A percentile compares a stretch with the other conserved stretches of the same genome.
Evolutionary conservation across 2,888 invertebrate species (phyloP).

Genomic region (Esperia sulphurella): DNA sequence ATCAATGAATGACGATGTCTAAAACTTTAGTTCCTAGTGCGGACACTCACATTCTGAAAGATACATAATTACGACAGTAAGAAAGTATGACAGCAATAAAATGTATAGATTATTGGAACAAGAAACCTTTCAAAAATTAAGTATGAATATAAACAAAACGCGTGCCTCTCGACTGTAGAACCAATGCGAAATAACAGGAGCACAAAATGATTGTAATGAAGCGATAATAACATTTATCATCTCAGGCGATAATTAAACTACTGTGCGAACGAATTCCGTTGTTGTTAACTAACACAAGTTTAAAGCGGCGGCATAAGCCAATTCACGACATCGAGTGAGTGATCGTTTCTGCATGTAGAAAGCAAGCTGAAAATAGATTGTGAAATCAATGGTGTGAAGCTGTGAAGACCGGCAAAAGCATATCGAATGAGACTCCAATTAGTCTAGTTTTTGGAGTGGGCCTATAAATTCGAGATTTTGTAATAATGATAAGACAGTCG

Average conservation of each 20-base stretch:
- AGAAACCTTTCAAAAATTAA: background rate
- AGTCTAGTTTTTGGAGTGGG: slow-evolving; percentile 53
- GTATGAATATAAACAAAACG: background rate
- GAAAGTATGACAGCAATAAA: background rate
- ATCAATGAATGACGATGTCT: background rate
- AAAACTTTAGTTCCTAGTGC: background rate
- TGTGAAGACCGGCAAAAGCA: slow-evolving; percentile 43
- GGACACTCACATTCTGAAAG: background rate
- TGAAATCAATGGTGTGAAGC: slow-evolving; percentile 28
- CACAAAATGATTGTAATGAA: slow-evolving; percentile 50
- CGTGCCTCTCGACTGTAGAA: slow-evolving; percentile 26
- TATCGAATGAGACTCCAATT: slow-evolving; percentile 45
- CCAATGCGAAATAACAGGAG: slow-evolving; percentile 46
- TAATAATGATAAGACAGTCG: slow-evolving; percentile 8
- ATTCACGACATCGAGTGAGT: slow-evolving; percentile 19
- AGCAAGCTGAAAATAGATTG: slow-evolving; percentile 22
- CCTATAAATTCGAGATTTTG: slow-evolving; percentile 23
- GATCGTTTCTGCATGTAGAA: slow-evolving; percentile 13
- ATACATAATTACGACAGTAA: background rate
- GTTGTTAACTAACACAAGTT: slow-evolving; percentile 42
- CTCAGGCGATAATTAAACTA: slow-evolving; percentile 53
- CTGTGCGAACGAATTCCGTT: slow-evolving; percentile 38
- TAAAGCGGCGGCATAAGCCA: slow-evolving; percentile 41
- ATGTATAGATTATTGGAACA: background rate
- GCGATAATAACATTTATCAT: slow-evolving; percentile 59